Base-by-base conservation (phyloP, 2,113 vertebrate genomes). In the Hypocryptadius cinnamomeus region DNA sequence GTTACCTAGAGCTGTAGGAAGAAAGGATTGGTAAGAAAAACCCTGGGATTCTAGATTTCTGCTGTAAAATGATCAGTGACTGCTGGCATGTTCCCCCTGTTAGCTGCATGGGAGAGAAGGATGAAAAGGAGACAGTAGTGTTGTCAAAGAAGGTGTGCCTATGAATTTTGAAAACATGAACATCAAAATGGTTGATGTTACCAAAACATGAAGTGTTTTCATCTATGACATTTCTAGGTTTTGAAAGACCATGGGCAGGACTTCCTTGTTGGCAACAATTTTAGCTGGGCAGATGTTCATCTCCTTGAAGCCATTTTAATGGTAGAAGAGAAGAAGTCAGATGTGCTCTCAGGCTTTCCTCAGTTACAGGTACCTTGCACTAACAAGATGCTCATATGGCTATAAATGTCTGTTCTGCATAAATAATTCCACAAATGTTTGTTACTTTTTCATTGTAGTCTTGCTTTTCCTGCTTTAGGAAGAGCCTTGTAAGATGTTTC, bases 241-340 rank as follows among this genome's bases (percentile, higher is more conserved):
- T 95, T 99, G 74, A 87, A 80, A 60, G 92, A 95, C 28, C 93
- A 96, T 2, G 83, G 97, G 9, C 95, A 97, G 66, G 88, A 92
- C 53, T 98, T 98, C 94, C 98, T 99, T 47, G 98, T 99, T 85
- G 98, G 98, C 60, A 97, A 97, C 70, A 97, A 85, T 92, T 87
- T 99, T 42, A 99, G 97, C 95, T 95, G 97, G 96, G 98, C 98
- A 18, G 98, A 99, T 64, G 94, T 99, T 70, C 97, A 98, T 90
- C 96, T 99, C 56, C 79, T 98, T 47, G 98, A 99, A 96, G 97
- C 96, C 79, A 98, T 98, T 89, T 95, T 99, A 94, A 98, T 98
- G 98, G 79, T 98, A 70, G 98, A 99, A 95, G 99, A 99, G 95
- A 97, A 97, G 37, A 96, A 98, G 57, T 86, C 97, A 13, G 96